Base-by-base conservation (phyloP, 2,113 vertebrate genomes). In the Progne subis region DNA sequence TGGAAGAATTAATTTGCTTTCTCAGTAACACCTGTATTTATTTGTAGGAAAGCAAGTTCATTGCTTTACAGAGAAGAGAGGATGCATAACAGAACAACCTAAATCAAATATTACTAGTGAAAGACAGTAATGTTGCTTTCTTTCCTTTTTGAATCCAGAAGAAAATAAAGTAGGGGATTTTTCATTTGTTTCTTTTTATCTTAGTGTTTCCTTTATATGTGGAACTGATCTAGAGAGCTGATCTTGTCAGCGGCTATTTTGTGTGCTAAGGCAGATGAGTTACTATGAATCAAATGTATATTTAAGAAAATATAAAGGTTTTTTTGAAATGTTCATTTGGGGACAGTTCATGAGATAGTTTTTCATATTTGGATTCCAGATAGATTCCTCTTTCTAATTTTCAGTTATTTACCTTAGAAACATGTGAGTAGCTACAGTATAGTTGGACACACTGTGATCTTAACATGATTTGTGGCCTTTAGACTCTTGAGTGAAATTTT, bases 41-140 rank as follows among this genome's bases (percentile, higher is more conserved):
- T 85, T 70, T 60, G n/a, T 82, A 34, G 82, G n/a, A 92, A 92
- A 94, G 41, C n/a, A 49, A 81, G 44, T 71, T 86, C 41, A 61
- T 79, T 84, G 55, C 49, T 84, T 89, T 76, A 83, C 50, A 68
- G 37, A 67, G 72, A 82, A 67, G 14, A 70, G 26, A 9, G 19
- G 18, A 68, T 83, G 55, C 39, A 23, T n/a, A 94, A 75, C 43
- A 91, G 80, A 82, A 75, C 12, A 37, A 61, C 16, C 60, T 69
- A 55, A 81, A 67, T 39, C 39, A 80, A 52, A 67, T 47, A 34
- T 47, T 94, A 64, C 37, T 46, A 91, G 70, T 79, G 63, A 81
- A 81, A 82, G 56, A 94, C 31, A 95, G 37, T 64, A 82, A 77
- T 49, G 43, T 53, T 83, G 57, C 86, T 95, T 95, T 95, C 86